A percentile compares a stretch with the other conserved stretches of the same genome.
These are phyloP conservation scores for Spondyliosoma cantharus DNA, from an alignment of 2,797 vertebrate genomes.

Conservation along the genomic window DNA sequence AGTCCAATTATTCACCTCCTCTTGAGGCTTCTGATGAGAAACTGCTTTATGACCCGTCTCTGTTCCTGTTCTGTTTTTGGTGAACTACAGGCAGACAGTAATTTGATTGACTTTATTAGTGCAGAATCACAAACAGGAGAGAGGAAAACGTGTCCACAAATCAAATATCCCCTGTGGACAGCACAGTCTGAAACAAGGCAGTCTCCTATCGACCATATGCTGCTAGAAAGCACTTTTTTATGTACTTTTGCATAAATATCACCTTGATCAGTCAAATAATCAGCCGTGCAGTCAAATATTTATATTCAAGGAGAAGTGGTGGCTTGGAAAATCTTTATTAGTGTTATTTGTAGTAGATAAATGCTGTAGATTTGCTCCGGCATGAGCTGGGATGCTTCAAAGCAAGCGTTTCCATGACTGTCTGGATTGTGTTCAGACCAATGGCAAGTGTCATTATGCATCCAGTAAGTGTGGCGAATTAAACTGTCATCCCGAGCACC, in stretches of 20 bases:
- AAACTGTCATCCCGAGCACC: slow-evolving; percentile 35
- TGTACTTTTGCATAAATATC: neutral
- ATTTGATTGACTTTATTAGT: slow-evolving; percentile 29
- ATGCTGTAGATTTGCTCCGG: slow-evolving; percentile 14
- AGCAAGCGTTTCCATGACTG: slow-evolving; percentile 29
- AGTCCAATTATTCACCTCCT: slow-evolving; percentile 19
- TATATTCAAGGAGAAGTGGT: neutral
- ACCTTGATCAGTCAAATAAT: slow-evolving; percentile 5
- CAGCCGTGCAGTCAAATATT: slow-evolving; percentile 6
- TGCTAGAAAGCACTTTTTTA: neutral
- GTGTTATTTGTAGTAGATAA: neutral
- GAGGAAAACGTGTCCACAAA: neutral
- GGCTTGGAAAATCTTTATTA: neutral
- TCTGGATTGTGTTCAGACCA: slow-evolving; percentile 20
- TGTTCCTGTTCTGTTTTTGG: neutral
- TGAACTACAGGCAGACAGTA: neutral
- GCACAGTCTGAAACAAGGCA: neutral
- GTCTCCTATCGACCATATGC: neutral
- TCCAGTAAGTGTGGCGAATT: slow-evolving; percentile 49
- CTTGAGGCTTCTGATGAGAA: slow-evolving; percentile 23
- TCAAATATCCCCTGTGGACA: slow-evolving; percentile 10
- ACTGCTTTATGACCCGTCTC: slow-evolving; percentile 19
- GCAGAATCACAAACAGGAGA: slow-evolving; percentile 15
- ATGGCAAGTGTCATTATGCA: slow-evolving; percentile 22
- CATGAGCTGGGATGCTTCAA: neutral